Conservation (phyloP, 2,888 invertebrate species). For the Pemphredon lugubris region DNA sequence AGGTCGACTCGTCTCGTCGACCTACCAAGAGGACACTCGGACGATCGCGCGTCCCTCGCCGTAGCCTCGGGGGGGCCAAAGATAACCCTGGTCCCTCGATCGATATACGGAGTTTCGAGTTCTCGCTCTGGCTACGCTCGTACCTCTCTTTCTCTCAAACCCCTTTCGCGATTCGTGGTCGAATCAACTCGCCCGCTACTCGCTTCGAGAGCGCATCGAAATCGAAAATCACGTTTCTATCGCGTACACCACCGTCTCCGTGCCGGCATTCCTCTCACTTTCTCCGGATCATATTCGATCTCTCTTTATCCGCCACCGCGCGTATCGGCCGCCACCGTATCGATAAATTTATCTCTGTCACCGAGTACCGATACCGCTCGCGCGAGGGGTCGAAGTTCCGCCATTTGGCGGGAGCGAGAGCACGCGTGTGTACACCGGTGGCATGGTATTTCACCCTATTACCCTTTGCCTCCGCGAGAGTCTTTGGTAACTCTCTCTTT, state of each 20-base stretch:
- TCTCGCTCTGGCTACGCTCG: constrained; percentile 34
- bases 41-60: constrained; percentile 40
- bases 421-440: constrained; percentile 10
- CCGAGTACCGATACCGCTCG: background rate
- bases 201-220: constrained; percentile 40
- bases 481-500: background rate
- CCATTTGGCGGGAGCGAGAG: background rate
- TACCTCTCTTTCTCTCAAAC: background rate
- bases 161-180: constrained; percentile 8
- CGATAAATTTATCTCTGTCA: constrained; percentile 21
- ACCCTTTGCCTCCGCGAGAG: constrained; percentile 6
- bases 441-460: constrained; percentile 27
- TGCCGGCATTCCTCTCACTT: background rate
- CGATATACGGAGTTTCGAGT: constrained; percentile 52
- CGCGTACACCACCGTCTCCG: constrained; percentile 9
- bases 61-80: constrained; percentile 32
- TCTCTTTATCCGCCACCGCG: background rate
- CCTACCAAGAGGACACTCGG: constrained; percentile 47
- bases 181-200: background rate
- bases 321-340: too few relatives aligned
- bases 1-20: constrained; percentile 32
- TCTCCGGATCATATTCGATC: background rate
- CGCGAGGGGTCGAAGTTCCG: constrained; percentile 18
- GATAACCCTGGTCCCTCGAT: too few relatives aligned
- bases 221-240: constrained; percentile 31